Percentiles rank a stretch among this genome's conserved stretches.
Conservation (phyloP, 2,113 vertebrate species). For the Oncorhynchus clarkii region DNA sequence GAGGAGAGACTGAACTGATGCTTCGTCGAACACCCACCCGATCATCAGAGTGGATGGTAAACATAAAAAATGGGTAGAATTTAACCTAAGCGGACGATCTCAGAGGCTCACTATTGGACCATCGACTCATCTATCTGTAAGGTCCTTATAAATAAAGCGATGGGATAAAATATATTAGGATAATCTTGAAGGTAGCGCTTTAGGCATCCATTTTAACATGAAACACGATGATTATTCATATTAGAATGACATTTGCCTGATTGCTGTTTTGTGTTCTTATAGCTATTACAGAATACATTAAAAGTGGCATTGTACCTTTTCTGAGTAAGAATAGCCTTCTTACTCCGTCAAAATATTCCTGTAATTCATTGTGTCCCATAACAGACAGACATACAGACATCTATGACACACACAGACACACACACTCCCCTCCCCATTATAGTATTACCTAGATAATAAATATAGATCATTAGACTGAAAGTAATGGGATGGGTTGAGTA, state of each 20-base stretch:
- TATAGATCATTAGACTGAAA: neutral
- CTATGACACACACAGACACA: constrained; percentile 5
- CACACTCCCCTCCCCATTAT: neutral
- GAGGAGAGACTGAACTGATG: constrained; percentile 36
- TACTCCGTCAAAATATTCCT: too few relatives aligned
- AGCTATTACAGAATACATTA: neutral
- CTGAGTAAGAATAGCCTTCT: too few relatives aligned
- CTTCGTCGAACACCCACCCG: constrained; percentile 37
- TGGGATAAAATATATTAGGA: too few relatives aligned
- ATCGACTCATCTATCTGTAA: constrained; percentile 5
- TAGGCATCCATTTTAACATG: constrained; percentile 47
- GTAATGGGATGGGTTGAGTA: neutral
- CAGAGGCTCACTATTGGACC: constrained; percentile 30
- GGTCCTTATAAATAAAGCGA: too few relatives aligned
- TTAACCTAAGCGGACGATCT: constrained; percentile 15
- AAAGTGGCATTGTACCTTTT: too few relatives aligned
- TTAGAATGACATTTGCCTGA: constrained; percentile 12
- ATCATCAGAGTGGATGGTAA: constrained; percentile 26
- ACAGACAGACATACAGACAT: constrained; percentile 18
- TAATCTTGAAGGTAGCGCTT: too few relatives aligned
- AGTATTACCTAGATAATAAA: neutral
- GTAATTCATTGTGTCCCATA: too few relatives aligned
- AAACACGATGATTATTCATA: constrained; percentile 11
- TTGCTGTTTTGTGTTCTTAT: constrained; percentile 9
- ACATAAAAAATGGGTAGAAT: constrained; percentile 55